Base-by-base conservation (phyloP, 2,113 vertebrate species). In the Ranitomeya imitator region DNA sequence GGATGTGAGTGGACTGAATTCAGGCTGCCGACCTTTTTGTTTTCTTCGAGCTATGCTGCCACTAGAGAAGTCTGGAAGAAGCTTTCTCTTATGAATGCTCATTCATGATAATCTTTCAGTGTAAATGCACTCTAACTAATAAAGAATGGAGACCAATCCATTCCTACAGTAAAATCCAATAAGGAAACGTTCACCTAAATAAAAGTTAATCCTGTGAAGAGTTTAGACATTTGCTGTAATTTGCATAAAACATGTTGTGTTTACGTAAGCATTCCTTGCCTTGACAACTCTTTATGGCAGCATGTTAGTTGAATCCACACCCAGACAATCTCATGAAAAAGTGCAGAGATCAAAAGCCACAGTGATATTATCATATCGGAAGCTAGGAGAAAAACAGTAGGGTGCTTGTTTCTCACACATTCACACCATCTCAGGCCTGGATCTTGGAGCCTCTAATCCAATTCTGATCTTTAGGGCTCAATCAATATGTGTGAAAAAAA, bases 301-400 rank as follows among this genome's bases (percentile, higher is more conserved):
- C 73, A 78, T 84, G 71, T 88, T 61, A 45, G 21, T 31, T 78
- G 73, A 18, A 84, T 83, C 71, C 82, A 79, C 87, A 89, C 87
- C 80, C 81, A 89, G 52, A 69, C 73, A 31, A 61, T 37, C 45
- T 79, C 80, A 84, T 85, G 67, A 77, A 26, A 31, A 65, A 16
- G 59, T 15, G 3, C 9, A 52, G 19, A 51, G 87, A 89, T 85
- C 59, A 85, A 88, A 89, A 88, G 80, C 59, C 31, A 15, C 52
- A 69, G 18, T 23, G 31, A 26, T 31, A 77, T 85, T 67, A 89
- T 84, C 82, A 89, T 85, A 83, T 60, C 59, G 79, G 61, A 37
- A 21, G 54, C 60, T 79, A 19, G 45, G 23, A 89, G 16, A 18
- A 37, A 21, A 88, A 79, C 87, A 89, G 87, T 71, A 45, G 87